A percentile compares a stretch with the other conserved stretches of the same genome.
Conservation (phyloP, 1,140 invertebrate species). For the Akabosia matsudoensis region DNA sequence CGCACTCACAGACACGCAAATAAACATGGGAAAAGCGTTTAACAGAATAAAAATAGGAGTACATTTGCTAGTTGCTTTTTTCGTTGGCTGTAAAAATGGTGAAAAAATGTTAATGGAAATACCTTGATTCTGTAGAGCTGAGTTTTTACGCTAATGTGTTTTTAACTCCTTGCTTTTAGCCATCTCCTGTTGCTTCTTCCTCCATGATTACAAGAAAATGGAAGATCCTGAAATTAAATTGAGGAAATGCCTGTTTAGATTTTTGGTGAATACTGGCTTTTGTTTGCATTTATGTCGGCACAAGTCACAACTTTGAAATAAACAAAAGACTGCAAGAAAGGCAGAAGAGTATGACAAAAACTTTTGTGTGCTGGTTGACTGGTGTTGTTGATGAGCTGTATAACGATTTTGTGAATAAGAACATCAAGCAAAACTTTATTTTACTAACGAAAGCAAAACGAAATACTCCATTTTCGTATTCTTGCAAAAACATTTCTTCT, state of each 20-base stretch:
- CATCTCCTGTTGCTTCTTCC: constrained; percentile 10
- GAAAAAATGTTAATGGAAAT: constrained; percentile 17
- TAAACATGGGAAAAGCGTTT: background rate
- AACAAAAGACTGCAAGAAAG: background rate
- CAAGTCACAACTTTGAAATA: background rate
- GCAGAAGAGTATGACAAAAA: background rate
- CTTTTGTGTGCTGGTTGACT: background rate
- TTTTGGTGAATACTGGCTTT: background rate
- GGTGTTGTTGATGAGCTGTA: constrained; percentile 14
- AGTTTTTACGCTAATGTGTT: background rate
- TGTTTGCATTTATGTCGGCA: background rate
- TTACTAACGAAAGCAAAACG: background rate
- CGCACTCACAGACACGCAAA: background rate
- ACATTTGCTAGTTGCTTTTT: background rate
- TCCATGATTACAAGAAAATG: background rate
- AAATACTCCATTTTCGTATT: background rate
- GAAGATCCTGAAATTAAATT: background rate
- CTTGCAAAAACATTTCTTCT: background rate
- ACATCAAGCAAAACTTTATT: background rate
- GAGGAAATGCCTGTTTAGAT: background rate
- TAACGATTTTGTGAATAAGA: background rate
- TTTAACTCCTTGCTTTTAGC: background rate
- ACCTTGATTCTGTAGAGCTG: too few relatives aligned
- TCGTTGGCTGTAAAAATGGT: background rate
- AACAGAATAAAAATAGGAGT: background rate